Percentiles rank a stretch among this genome's conserved stretches.
phyloP scores from a whole-genome alignment of 2,888 invertebrate genomes.

The Anagyrus pseudococci region DNA sequence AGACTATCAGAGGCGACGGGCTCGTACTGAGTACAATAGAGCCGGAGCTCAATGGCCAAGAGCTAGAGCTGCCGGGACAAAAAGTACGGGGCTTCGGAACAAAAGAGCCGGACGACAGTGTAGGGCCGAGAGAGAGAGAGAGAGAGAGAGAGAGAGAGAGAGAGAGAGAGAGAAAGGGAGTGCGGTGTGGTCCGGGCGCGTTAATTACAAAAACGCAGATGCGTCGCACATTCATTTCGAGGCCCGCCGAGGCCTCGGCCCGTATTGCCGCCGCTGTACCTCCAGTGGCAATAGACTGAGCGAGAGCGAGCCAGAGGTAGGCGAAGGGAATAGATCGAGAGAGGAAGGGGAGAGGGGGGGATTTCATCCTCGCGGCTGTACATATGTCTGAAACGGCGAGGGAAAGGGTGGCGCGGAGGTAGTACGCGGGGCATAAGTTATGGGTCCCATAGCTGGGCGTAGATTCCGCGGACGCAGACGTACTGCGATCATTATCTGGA shows the following conservation, averaged over 20 bases:
- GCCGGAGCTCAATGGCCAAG: too few species aligned
- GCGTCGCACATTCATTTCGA: slow-evolving; percentile 12
- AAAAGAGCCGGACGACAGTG: not conserved
- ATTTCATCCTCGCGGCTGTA: slow-evolving; percentile 36
- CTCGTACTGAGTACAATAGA: too few species aligned
- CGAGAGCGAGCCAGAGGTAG: too few species aligned
- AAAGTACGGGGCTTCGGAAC: not conserved
- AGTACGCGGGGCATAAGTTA: slow-evolving; percentile 51
- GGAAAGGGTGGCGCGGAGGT: not conserved
- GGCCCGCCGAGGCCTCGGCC: too few species aligned
- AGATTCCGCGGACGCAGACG: slow-evolving; percentile 61
- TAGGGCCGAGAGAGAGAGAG: not conserved
- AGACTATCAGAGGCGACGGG: too few species aligned
- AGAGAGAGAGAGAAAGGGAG: not conserved
- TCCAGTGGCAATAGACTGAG: too few species aligned
- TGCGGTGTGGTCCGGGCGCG: not conserved
- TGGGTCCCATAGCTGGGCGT: slow-evolving; percentile 59
- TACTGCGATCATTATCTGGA: slow-evolving; percentile 60
- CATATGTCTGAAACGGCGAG: slow-evolving; percentile 48
- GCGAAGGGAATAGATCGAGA: too few species aligned
- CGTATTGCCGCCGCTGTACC: too few species aligned
- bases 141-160: not conserved
- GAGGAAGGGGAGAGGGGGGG: not conserved
- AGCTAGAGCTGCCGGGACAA: too few species aligned
- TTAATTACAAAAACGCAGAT: slow-evolving; percentile 33